Evolutionary conservation across 2,888 invertebrate species (phyloP), one percentile per base, ranked within the genome.

Genomic region (Tenthredo mesomela): DNA sequence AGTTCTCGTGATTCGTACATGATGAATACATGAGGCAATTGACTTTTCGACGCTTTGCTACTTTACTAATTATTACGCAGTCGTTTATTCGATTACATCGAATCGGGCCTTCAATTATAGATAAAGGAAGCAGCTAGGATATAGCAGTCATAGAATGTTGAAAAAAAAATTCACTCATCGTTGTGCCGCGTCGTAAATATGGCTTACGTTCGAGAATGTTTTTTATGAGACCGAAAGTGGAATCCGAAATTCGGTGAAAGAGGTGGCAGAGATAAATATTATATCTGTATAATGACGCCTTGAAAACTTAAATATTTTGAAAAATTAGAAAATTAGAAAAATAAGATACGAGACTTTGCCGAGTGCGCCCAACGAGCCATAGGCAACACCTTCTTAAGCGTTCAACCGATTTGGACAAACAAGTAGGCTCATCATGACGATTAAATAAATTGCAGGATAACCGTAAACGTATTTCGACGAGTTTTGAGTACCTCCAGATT

Each of bases 401-500:
- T 47, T 50, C n/a, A 77, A 77, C 7, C 77, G 50, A 77, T 50
- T n/a, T 21, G 21, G 54, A 25, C 18, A 18, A 75, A 77, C 33
- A 33, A 50, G 18, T 25, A 29, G n/a, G n/a, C 33, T 50, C 2
- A 47, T 47, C 9, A 29, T 77, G 29, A 33, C 1, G 77, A 33
- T n/a, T 18, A 2, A 33, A 54, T 77, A 29, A 77, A 77, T 29
- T 50, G 33, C 54, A 29, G 77, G 29, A 77, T 50, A 47, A 47
- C 25, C 12, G 47, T 77, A 18, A 40, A 18, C 77, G 77, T 77
- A 50, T 77, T 54, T 77, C 47, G 15, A 50, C 54, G 77, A 50
- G n/a, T 33, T 54, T 77, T 77, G 54, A 77, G n/a, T 77, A 77
- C 77, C 54, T 18, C n/a, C n/a, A n/a, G 18, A 77, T 54, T 77